These are phyloP conservation scores for Drosophila siamana DNA, from an alignment of 2,888 invertebrate species.

Conservation along the genomic window DNA sequence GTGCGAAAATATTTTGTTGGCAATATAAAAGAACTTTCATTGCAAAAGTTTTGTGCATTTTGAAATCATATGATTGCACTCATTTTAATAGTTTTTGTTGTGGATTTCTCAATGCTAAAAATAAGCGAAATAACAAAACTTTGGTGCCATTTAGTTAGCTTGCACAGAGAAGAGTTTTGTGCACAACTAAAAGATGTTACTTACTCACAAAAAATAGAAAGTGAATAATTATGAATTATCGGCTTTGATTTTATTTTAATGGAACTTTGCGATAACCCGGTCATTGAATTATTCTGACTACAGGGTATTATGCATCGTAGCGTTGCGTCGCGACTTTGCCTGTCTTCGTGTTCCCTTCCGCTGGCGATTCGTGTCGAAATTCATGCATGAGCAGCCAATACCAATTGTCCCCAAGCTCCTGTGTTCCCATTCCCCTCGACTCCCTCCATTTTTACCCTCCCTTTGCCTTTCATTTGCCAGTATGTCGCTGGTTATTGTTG, in stretches of 20 bases:
- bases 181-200: no score
- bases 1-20: no score
- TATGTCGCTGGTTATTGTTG: conserved; percentile 46
- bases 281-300: background rate
- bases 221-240: no score
- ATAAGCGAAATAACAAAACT: no score
- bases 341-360: background rate
- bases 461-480: conserved; percentile 9
- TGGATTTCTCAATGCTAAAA: background rate
- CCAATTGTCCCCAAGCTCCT: conserved; percentile 41
- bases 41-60: no score
- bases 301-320: background rate
- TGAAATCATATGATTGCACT: no score
- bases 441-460: background rate
- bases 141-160: no score
- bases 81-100: no score
- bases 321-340: background rate
- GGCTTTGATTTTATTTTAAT: background rate
- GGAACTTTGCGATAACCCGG: background rate
- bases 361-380: conserved; percentile 55
- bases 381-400: conserved; percentile 61
- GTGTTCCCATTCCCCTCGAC: background rate
- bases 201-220: no score
- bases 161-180: no score
- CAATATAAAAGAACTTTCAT: no score